phyloP scores from a whole-genome alignment of 1,140 invertebrate genomes.

The Zaprionus camerounensis region DNA sequence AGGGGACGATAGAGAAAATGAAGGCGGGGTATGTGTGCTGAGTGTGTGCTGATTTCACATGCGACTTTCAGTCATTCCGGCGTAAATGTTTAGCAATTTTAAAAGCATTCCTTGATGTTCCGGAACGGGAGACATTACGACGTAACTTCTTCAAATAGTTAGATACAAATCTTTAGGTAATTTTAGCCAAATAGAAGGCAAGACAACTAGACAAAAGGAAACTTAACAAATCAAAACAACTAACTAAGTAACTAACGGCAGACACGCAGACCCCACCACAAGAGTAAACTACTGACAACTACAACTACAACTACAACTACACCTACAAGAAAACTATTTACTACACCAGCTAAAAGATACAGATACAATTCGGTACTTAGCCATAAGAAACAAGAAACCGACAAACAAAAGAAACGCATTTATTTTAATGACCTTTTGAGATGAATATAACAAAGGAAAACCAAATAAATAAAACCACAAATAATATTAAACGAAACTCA shows the following conservation, averaged over 20 bases:
- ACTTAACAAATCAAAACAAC: constrained; percentile 17
- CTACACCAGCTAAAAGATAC: constrained; percentile 31
- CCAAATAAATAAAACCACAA: constrained; percentile 25
- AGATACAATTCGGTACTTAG: constrained; percentile 58
- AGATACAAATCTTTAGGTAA: constrained; percentile 56
- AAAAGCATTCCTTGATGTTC: constrained; percentile 34
- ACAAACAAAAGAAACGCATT: constrained; percentile 79
- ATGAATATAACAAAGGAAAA: constrained; percentile 44
- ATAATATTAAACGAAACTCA: constrained; percentile 1
- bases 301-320: constrained; percentile 39
- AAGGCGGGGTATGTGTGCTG: constrained; percentile 13
- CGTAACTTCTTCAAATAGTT: constrained; percentile 45
- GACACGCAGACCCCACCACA: constrained; percentile 51
- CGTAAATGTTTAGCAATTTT: constrained; percentile 45
- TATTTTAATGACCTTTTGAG: constrained; percentile 80
- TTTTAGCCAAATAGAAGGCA: constrained; percentile 37
- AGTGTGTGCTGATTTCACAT: constrained; percentile 52
- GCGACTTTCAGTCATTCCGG: constrained; percentile 69
- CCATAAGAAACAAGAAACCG: constrained; percentile 40
- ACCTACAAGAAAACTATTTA: constrained; percentile 69
- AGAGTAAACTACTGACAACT: constrained; percentile 47
- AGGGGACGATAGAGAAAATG: background rate
- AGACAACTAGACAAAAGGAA: constrained; percentile 39
- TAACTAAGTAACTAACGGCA: constrained; percentile 25
- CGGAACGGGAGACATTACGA: constrained; percentile 9